Conservation (phyloP, 2,113 vertebrate species). For the Paedocypris sp. region DNA sequence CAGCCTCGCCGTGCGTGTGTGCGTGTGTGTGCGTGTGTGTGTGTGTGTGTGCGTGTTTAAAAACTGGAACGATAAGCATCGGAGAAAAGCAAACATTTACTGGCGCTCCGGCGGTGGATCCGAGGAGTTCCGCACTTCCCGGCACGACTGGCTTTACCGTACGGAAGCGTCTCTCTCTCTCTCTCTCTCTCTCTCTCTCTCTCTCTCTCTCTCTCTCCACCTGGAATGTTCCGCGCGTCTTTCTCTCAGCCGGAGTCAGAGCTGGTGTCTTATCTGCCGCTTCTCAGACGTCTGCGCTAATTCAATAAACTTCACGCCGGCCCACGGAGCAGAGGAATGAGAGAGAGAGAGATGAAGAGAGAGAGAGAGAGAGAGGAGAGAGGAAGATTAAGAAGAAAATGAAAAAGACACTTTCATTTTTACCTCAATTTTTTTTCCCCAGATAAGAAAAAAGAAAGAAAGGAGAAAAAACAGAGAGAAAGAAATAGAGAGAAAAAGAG, state of each 20-base stretch:
- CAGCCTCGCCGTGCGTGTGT: slow-evolving; percentile 7
- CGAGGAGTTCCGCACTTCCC: no score
- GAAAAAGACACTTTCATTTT: no score
- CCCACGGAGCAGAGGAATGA: slow-evolving; percentile 55
- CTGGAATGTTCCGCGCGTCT: no score
- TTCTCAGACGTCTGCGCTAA: slow-evolving; percentile 63
- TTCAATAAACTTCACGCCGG: slow-evolving; percentile 65
- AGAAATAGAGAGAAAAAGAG: neutral
- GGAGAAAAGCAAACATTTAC: slow-evolving; percentile 36
- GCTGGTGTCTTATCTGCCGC: slow-evolving; percentile 57
- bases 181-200: no score
- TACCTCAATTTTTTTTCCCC: no score
- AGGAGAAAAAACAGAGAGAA: slow-evolving; percentile 43
- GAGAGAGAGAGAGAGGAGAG: neutral
- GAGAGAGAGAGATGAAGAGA: slow-evolving; percentile 19
- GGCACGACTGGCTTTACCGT: no score
- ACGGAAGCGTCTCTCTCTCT: no score
- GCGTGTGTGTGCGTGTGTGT: slow-evolving; percentile 20
- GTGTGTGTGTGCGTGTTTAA: neutral
- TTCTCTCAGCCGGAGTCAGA: slow-evolving; percentile 17
- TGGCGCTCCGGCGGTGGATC: slow-evolving; percentile 6
- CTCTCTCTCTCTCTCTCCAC: no score
- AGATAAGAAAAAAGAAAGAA: no score
- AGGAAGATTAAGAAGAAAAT: no score
- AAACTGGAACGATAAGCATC: slow-evolving; percentile 33